phyloP scores from a whole-genome alignment of 1,140 invertebrate species.

The Neodiprion fabricii region DNA sequence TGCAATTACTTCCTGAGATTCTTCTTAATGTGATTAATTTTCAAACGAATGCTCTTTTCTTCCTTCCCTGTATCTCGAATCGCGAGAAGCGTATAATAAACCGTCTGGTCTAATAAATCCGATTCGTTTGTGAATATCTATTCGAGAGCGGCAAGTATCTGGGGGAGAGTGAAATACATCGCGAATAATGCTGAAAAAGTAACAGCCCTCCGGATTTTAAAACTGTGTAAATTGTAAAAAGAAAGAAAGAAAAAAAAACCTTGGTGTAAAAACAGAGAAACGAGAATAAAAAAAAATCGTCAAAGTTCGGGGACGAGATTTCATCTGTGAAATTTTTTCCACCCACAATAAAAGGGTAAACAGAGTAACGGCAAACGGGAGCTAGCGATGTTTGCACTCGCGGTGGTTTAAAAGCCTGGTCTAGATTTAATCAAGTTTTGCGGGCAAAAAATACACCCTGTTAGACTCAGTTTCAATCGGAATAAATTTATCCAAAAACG shows the following conservation, averaged over 20 bases:
- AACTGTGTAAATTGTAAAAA: not conserved
- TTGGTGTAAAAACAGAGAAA: not conserved
- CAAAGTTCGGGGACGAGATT: not conserved
- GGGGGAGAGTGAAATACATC: no score
- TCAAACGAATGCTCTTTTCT: constrained; percentile 2
- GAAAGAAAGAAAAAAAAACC: not conserved
- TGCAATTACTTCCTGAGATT: not conserved
- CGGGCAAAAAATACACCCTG: no score
- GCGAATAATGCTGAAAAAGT: not conserved
- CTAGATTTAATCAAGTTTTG: no score
- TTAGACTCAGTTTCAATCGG: no score
- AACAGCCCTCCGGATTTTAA: not conserved
- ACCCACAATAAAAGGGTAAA: no score
- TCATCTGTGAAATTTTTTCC: not conserved
- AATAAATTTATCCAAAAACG: no score
- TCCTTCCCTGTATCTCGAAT: not conserved
- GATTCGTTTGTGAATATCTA: no score
- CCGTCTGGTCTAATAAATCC: not conserved
- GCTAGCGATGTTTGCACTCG: no score
- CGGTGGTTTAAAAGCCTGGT: no score
- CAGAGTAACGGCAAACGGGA: no score
- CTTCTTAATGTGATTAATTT: constrained; percentile 11
- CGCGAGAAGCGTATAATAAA: not conserved
- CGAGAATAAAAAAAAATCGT: not conserved
- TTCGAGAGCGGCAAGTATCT: no score